Conservation (phyloP, 1,140 invertebrate genomes). For the Globodera rostochiensis region DNA sequence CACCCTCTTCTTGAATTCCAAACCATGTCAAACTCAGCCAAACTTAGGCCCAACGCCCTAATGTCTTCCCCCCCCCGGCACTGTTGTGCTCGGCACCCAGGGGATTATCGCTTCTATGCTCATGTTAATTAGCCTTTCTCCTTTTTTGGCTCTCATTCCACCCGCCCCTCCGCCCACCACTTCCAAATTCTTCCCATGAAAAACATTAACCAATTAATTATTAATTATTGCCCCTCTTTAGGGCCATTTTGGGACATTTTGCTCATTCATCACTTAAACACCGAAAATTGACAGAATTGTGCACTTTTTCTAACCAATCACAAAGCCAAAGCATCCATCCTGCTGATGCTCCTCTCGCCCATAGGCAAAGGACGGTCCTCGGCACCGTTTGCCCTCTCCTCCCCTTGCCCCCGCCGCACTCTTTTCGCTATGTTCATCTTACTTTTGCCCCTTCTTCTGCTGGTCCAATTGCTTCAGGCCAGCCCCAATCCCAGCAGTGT, state of each 20-base stretch:
- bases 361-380: too few species aligned
- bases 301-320: neutral
- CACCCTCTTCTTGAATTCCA: too few species aligned
- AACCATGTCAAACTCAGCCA: neutral
- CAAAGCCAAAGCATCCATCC: too few species aligned
- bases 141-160: neutral
- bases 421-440: slow-evolving; percentile 6
- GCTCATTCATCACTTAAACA: neutral
- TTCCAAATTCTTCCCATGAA: neutral
- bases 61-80: neutral
- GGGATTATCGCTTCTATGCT: neutral
- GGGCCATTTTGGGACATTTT: neutral
- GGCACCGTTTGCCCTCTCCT: neutral
- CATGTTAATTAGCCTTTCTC: neutral
- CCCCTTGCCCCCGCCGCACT: neutral
- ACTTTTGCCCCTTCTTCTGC: neutral
- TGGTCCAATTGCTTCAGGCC: neutral
- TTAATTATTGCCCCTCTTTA: neutral
- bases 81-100: neutral
- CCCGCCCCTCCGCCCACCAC: neutral
- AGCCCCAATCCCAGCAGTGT: slow-evolving; percentile 18
- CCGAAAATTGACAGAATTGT: neutral
- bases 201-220: neutral
- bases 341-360: neutral
- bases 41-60: neutral